Base-by-base conservation (phyloP, 2,113 vertebrate species). In the Crypturellus undulatus region DNA sequence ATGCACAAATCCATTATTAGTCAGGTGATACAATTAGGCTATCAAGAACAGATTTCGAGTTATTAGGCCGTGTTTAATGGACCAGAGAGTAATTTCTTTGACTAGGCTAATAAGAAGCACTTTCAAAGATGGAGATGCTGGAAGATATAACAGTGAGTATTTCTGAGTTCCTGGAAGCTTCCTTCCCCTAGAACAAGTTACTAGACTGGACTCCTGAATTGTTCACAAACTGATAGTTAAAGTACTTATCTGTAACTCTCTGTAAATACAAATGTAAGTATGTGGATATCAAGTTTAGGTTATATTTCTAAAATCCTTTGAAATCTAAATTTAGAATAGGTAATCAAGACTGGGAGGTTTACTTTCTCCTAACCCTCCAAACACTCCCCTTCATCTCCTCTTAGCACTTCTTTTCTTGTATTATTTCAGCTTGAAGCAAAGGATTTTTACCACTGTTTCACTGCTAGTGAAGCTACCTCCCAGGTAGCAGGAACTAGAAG, bases 341-440 rank as follows among this genome's bases (percentile, higher is more conserved):
- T 15, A n/a, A 71, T 75, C 17, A 56, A 47, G 32, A 9, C 25
- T 1, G 1, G 26, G 21, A 76, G 6, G 6, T 68, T 78, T 78
- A 51, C 40, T 62, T 6, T 52, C 3, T 14, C 9, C n/a, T 71
- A n/a, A 71, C 34, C 20, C 16, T 22, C 16, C 45, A 19, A 24
- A 26, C 16, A 26, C 3, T 9, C 26, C 25, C 30, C 49, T 2
- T 0, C 0, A 12, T 6, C n/a, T 38, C 6, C 9, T 10, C 4
- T 47, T 65, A 54, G 25, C 2, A 3, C 3, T 56, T 89, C 38
- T 60, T 10, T 59, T 83, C 9, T 22, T 83, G 15, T 20, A 7
- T 13, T 34, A 26, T 22, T 94, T 54, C 56, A 17, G 4, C 43
- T 78, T 72, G 5, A 68, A 87, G 19, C 0, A 54, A n/a, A 56